Conservation (phyloP, 2,113 vertebrate genomes). For the Chrysemys picta region DNA sequence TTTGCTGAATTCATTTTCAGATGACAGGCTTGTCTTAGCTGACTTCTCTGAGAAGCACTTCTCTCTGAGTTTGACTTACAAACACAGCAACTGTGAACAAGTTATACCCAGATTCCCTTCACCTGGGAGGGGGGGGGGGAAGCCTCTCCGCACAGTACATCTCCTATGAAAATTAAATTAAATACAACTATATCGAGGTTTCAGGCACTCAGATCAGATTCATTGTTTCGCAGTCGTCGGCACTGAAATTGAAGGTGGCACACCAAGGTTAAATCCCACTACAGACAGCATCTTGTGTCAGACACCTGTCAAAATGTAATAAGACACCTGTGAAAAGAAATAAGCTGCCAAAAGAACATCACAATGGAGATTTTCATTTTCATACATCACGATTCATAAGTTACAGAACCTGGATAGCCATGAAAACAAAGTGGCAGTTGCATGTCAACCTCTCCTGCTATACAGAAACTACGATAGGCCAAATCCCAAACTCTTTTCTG, state of each 20-base stretch:
- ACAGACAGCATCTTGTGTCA: constrained; percentile 68
- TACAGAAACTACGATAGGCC: not conserved
- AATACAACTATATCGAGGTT: constrained; percentile 27
- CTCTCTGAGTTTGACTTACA: constrained; percentile 8
- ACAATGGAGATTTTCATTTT: constrained; percentile 42
- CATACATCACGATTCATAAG: constrained; percentile 46
- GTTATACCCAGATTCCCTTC: not conserved
- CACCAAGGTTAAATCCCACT: constrained; percentile 70
- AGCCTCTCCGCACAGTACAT: not conserved
- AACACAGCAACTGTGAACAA: constrained; percentile 6
- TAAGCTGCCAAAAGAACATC: constrained; percentile 57
- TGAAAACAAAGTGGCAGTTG: constrained; percentile 27
- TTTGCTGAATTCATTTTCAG: constrained; percentile 28
- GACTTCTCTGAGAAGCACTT: constrained; percentile 18
- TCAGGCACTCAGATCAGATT: constrained; percentile 43
- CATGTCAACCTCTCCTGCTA: not conserved
- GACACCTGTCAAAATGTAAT: constrained; percentile 73
- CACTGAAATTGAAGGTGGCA: constrained; percentile 66
- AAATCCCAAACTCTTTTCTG: not conserved
- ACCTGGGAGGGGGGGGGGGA: not conserved
- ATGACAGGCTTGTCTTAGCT: constrained; percentile 17
- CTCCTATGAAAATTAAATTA: constrained; percentile 53
- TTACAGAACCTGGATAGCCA: constrained; percentile 9
- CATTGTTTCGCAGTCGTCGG: constrained; percentile 56
- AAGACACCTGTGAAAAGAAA: constrained; percentile 67